Evolutionary conservation across 53 echinoderm and acorn worm species (phyloP), one percentile per base, ranked within the genome.

Genomic region (Paracentrotus lividus): DNA sequence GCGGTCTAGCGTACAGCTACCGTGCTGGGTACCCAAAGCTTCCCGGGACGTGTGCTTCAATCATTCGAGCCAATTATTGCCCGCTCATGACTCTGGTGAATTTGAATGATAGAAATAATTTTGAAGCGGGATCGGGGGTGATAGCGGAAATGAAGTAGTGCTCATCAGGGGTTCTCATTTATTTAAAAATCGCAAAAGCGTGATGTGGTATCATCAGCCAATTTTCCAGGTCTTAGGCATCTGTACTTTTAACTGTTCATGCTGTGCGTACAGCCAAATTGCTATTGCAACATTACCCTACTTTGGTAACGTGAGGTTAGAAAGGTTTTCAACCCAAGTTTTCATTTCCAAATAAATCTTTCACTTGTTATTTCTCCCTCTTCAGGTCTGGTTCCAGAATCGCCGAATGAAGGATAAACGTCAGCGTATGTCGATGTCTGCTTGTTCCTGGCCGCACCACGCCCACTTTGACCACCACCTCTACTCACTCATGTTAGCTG

Each of bases 341-440:
- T 23, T 67, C 9, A n/a, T 23, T 81, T 81, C 47, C 26, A 81
- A 47, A 8, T 45, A 1, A n/a, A 81, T 81, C 47, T 86, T 86
- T 86, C 24, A 86, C 56, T 15, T 14, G n/a, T n/a, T 86, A 24
- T 8, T 38, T 20, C 0, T 86, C 29, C 2, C 18, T 33, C n/a
- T 66, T 12, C 94, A 98, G 99, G 99, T 98, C 51, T 98, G 99
- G 99, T 98, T 98, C 88, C 99, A 98, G 94, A 98, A 98, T 81
- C 96, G 99, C 31, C 95, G 99, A 12, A 98, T 98, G 99, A 98
- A 98, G 59, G 97, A 97, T 72, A 98, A 98, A 54, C 95, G 99
- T 34, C 99, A 98, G 43, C 95, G 99, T 6, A 97, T 98, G 99
- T 97, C 99, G 33, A 93, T 98, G 89, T 96, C 98, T 5, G 96